Evolutionary conservation across 2,888 invertebrate genomes (phyloP).

Genomic region (Dastarcus helophoroides): DNA sequence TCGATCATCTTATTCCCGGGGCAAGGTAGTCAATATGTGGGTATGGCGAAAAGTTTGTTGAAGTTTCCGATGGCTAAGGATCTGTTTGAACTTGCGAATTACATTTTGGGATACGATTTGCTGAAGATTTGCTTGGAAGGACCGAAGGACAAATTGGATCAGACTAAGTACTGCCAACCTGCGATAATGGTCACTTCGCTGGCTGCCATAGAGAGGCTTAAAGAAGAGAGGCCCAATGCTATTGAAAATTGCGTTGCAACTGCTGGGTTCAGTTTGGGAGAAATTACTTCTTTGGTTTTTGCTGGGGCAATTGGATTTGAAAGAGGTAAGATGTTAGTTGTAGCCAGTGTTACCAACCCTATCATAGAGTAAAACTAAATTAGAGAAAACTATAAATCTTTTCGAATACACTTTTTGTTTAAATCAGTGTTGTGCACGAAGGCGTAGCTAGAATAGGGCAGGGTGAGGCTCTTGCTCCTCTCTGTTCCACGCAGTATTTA

Average conservation of each 20-base stretch:
- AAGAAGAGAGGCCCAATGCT: conserved; percentile 66
- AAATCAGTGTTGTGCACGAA: too few species aligned
- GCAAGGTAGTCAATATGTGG: conserved; percentile 82
- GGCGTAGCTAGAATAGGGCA: too few species aligned
- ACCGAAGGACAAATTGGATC: conserved; percentile 61
- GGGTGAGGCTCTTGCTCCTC: too few species aligned
- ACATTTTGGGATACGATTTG: conserved; percentile 74
- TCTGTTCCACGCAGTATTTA: too few species aligned
- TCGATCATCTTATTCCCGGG: conserved; percentile 82
- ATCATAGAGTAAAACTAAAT: too few species aligned
- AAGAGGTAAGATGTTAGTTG: too few species aligned
- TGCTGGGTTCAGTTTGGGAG: conserved; percentile 94
- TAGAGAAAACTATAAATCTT: too few species aligned
- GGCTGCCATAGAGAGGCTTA: conserved; percentile 79
- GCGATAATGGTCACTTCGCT: conserved; percentile 81
- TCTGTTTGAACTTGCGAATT: conserved; percentile 74
- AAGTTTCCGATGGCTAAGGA: conserved; percentile 64
- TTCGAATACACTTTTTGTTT: too few species aligned
- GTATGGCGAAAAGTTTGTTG: conserved; percentile 70
- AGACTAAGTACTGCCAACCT: conserved; percentile 74
- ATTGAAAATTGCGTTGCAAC: conserved; percentile 70
- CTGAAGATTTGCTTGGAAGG: conserved; percentile 73
- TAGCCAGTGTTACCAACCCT: too few species aligned
- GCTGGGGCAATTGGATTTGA: conserved; percentile 76
- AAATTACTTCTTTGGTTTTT: conserved; percentile 81